Evolutionary conservation across 2,113 vertebrate genomes (phyloP), one percentile per base, ranked within the genome.

Genomic region (Excalfactoria chinensis): DNA sequence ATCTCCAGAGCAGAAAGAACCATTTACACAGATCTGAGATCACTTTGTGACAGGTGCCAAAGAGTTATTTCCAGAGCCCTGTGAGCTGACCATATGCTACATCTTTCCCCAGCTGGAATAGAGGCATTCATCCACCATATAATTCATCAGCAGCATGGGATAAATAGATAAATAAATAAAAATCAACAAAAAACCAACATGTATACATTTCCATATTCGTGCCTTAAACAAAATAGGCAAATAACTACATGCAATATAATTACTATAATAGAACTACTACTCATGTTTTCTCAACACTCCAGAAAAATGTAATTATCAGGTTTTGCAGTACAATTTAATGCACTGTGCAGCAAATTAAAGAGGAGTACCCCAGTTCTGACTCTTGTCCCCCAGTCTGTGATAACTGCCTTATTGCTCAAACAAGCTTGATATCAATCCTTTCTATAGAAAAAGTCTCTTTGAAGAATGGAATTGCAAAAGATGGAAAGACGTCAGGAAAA

Each of bases 71-170:
- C 96, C 91, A 97, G 93, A 90, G 94, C 69, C 86, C 84, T 86
- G 21, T 81, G 88, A 95, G 79, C 63, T 96, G 94, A 96, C 95
- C 96, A 97, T 97, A 97, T 97, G 97, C 48, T 97, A 53, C 80
- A 84, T 95, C 82, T 93, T 80, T 88, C 81, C 68, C 94, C 91
- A 89, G 91, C 8, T 89, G 77, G 81, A 95, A 92, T 7, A 81
- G 81, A 96, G 79, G 91, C 93, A 90, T 96, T 91, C 75, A 93
- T 73, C 77, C 64, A 88, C 43, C 73, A 44, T 69, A 63, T 46
- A 80, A 93, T 86, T 92, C 28, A 77, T 20, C 77, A 93, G 22
- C 37, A 94, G 71, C 46, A 66, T 13, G 74, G 60, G 79, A 71
- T 34, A 95, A 78, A 95, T 85, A 59, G 59, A 94, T 67, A 88